Conservation (phyloP, 92 coral and sea anemone genomes). For the Porites evermanni region DNA sequence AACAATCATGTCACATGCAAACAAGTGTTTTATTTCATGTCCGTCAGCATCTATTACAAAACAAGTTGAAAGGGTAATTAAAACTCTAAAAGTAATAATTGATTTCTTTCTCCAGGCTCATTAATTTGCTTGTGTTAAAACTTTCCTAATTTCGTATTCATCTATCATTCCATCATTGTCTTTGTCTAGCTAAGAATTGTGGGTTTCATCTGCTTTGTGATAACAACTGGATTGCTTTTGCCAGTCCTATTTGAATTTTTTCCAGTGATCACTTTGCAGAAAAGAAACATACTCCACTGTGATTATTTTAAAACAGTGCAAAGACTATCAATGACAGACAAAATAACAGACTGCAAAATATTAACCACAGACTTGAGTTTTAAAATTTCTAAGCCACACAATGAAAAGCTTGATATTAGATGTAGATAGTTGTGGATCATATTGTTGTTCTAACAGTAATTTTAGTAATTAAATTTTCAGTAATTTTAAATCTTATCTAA, state of each 20-base stretch:
- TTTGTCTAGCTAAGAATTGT: background rate
- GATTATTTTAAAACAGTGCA: background rate
- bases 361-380: no score
- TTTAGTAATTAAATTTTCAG: no score
- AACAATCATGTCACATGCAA: background rate
- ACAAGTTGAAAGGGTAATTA: background rate
- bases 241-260: background rate
- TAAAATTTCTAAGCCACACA: no score
- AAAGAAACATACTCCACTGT: background rate
- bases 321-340: background rate
- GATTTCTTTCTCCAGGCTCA: background rate
- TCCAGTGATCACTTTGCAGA: background rate
- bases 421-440: no score
- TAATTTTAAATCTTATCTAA: no score
- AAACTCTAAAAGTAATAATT: background rate
- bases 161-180: background rate
- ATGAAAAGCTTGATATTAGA: no score
- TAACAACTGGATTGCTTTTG: background rate
- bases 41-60: background rate
- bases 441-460: no score
- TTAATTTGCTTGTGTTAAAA: constrained; percentile 4
- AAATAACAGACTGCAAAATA: no score
- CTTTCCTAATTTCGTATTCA: background rate
- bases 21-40: background rate
- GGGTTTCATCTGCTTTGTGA: background rate